These are phyloP conservation scores for Lanius collurio DNA, from an alignment of 2,113 vertebrate genomes.

Conservation along the genomic window DNA sequence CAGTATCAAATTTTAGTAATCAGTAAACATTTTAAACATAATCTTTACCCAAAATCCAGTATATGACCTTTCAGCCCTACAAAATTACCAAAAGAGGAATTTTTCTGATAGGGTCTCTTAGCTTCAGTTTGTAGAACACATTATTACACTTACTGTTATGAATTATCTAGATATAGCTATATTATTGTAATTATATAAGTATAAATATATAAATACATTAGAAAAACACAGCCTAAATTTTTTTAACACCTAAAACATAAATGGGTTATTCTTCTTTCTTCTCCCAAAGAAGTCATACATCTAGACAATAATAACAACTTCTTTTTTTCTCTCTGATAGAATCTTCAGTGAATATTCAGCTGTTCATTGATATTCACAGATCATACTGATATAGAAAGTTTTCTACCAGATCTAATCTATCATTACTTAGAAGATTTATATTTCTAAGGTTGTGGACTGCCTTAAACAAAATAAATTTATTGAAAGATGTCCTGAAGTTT, in stretches of 20 bases:
- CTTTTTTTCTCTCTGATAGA: not conserved
- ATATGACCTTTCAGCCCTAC: not conserved
- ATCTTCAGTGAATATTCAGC: not conserved
- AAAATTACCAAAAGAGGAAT: not conserved
- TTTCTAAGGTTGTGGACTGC: not conserved
- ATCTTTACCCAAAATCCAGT: not conserved
- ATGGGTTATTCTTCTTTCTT: not conserved
- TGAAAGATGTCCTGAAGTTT: not conserved
- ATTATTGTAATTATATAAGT: not conserved
- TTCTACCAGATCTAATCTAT: not conserved
- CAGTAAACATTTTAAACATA: not conserved
- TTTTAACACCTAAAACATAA: not conserved
- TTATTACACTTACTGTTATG: not conserved
- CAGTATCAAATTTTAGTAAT: not conserved
- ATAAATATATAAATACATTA: not conserved
- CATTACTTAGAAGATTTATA: not conserved
- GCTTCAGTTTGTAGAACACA: not conserved
- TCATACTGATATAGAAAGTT: not conserved
- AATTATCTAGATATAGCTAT: not conserved
- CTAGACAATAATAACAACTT: not conserved
- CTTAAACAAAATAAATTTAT: not conserved
- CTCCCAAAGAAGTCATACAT: not conserved
- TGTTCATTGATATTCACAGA: not conserved
- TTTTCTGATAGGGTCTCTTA: not conserved
- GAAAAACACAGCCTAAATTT: not conserved